Evolutionary conservation across 2,888 invertebrate species (phyloP).

Genomic region (Lysandra coridon): DNA sequence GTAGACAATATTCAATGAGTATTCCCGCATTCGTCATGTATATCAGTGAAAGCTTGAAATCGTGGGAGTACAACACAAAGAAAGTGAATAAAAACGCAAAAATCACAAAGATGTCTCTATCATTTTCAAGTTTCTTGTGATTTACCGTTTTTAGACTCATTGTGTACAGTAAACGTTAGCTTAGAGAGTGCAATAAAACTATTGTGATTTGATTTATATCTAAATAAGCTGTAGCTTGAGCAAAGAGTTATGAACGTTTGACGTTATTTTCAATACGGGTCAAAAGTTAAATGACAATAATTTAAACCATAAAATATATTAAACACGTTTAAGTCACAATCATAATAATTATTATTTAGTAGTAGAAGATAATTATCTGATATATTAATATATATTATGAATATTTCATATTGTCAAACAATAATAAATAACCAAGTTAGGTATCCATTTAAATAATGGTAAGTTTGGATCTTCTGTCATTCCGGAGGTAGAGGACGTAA

Average conservation of each 20-base stretch:
- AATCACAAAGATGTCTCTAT: constrained; percentile 25
- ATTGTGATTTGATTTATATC: neutral
- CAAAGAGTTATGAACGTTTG: neutral
- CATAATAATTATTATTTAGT: neutral
- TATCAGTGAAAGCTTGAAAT: constrained; percentile 26
- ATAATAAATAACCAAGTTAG: no score
- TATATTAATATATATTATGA: neutral
- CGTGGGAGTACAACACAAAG: constrained; percentile 23
- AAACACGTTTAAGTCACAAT: neutral
- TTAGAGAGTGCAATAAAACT: constrained; percentile 3
- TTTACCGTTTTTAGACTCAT: constrained; percentile 6
- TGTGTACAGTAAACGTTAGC: neutral
- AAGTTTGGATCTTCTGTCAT: no score
- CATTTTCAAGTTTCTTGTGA: constrained; percentile 22
- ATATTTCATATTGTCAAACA: neutral
- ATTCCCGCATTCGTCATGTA: neutral
- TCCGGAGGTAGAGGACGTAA: no score
- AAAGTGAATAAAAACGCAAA: constrained; percentile 22
- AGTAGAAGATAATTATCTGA: neutral
- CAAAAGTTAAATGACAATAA: neutral
- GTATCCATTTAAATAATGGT: no score
- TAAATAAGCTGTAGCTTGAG: neutral
- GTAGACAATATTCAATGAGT: neutral
- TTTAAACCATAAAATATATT: neutral
- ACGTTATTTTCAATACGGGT: neutral